phyloP scores from a whole-genome alignment of 2,113 vertebrate species.

The Rhineura floridana region DNA sequence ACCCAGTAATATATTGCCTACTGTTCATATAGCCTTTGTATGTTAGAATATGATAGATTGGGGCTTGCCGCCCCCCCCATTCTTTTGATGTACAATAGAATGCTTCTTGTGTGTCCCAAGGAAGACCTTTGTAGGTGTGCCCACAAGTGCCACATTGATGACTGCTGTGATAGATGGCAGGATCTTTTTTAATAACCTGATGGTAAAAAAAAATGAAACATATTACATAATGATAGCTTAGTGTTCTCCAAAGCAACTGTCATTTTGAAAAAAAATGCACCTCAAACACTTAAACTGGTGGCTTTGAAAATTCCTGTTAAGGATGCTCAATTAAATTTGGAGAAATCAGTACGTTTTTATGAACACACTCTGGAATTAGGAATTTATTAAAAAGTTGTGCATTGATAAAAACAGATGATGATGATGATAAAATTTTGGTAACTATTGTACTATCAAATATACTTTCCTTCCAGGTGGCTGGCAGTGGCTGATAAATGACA shows the following conservation, averaged over 20 bases:
- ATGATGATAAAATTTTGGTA: neutral
- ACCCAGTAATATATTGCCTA: no score
- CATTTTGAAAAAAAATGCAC: neutral
- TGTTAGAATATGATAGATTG: no score
- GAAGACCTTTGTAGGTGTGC: no score
- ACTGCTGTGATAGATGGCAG: neutral
- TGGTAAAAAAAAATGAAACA: neutral
- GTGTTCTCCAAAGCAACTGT: neutral
- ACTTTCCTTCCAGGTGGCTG: conserved; percentile 80
- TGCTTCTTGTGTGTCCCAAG: no score
- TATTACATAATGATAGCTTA: neutral
- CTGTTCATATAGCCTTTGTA: neutral
- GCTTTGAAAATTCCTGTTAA: neutral
- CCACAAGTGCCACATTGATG: no score
- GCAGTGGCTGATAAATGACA: conserved; percentile 92
- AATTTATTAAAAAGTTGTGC: neutral
- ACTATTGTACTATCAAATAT: neutral
- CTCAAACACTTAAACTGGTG: neutral
- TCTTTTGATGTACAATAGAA: no score
- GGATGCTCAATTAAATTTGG: neutral
- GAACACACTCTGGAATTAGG: neutral
- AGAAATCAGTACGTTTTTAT: neutral
- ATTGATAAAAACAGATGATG: neutral
- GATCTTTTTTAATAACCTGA: neutral
- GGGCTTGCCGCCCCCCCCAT: no score